A percentile compares a stretch with the other conserved stretches of the same genome.
These are phyloP conservation scores for Nannospalax galili DNA, from an alignment of 2,113 vertebrate genomes.

Conservation along the genomic window DNA sequence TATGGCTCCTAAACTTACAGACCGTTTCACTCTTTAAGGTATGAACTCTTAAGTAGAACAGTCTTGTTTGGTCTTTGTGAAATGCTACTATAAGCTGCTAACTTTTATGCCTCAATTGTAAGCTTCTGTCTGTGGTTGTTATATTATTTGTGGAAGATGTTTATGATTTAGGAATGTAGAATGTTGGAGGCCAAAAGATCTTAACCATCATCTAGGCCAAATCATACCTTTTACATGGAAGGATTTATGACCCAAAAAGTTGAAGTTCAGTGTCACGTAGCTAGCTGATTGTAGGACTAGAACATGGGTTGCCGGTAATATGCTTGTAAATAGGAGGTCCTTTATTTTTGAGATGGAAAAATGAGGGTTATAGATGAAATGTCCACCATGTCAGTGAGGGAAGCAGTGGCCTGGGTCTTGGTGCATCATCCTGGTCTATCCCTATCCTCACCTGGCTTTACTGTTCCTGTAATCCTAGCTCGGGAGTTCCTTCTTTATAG, in stretches of 20 bases:
- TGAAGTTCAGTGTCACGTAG: not conserved
- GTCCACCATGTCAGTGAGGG: not conserved
- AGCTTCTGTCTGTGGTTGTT: not conserved
- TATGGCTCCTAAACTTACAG: not conserved
- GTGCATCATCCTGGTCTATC: not conserved
- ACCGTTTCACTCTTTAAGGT: not conserved
- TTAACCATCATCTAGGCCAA: not conserved
- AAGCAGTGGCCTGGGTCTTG: not conserved
- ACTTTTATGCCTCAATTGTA: not conserved
- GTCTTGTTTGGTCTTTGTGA: not conserved
- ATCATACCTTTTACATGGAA: not conserved
- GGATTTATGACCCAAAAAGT: constrained; percentile 10
- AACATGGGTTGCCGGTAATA: not conserved
- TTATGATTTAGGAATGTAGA: not conserved
- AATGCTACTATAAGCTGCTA: not conserved
- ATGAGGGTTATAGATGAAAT: not conserved
- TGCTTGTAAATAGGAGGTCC: not conserved
- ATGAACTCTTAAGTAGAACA: not conserved
- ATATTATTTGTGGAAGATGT: not conserved
- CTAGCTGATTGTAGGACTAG: not conserved
- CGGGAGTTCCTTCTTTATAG: not conserved
- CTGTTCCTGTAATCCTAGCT: not conserved
- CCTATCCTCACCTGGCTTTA: not conserved
- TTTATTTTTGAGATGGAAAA: not conserved
- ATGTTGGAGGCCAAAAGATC: not conserved